A percentile compares a stretch with the other conserved stretches of the same genome.
phyloP scores from a whole-genome alignment of 2,888 invertebrate genomes.

The Erannis defoliaria region DNA sequence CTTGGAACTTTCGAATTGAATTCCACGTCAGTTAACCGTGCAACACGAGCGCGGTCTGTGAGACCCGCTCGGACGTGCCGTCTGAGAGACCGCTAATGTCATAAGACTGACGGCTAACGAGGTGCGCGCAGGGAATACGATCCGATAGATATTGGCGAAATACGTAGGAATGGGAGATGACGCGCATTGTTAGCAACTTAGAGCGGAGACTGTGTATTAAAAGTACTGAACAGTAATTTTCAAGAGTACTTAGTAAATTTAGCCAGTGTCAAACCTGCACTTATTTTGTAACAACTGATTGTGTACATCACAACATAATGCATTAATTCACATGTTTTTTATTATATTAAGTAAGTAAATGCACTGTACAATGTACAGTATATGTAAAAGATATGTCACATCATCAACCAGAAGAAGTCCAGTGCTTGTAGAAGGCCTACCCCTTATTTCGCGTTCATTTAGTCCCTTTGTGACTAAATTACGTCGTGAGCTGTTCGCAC shows the following conservation, averaged over 20 bases:
- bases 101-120: slow-evolving; percentile 74
- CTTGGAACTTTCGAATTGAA: slow-evolving; percentile 19
- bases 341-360: too few relatives aligned
- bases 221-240: slow-evolving; percentile 8
- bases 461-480: too few relatives aligned
- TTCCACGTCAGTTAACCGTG: slow-evolving; percentile 45
- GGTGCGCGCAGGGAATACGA: slow-evolving; percentile 60
- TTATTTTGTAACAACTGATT: not conserved
- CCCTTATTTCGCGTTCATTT: too few relatives aligned
- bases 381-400: too few relatives aligned
- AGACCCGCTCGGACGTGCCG: slow-evolving; percentile 51
- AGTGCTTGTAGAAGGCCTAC: too few relatives aligned
- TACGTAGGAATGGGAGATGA: slow-evolving; percentile 6
- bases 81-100: slow-evolving; percentile 69
- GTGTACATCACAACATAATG: too few relatives aligned
- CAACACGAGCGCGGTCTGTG: slow-evolving; percentile 45
- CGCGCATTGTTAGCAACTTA: slow-evolving; percentile 11
- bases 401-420: too few relatives aligned
- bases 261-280: not conserved
- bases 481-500: too few relatives aligned
- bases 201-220: slow-evolving; percentile 14
- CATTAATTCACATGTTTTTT: too few relatives aligned
- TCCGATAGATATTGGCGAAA: slow-evolving; percentile 19
- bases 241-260: not conserved
- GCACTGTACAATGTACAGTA: too few relatives aligned